These are phyloP conservation scores for Calameuta pallipes DNA, from an alignment of 2,888 invertebrate genomes.

Conservation along the genomic window DNA sequence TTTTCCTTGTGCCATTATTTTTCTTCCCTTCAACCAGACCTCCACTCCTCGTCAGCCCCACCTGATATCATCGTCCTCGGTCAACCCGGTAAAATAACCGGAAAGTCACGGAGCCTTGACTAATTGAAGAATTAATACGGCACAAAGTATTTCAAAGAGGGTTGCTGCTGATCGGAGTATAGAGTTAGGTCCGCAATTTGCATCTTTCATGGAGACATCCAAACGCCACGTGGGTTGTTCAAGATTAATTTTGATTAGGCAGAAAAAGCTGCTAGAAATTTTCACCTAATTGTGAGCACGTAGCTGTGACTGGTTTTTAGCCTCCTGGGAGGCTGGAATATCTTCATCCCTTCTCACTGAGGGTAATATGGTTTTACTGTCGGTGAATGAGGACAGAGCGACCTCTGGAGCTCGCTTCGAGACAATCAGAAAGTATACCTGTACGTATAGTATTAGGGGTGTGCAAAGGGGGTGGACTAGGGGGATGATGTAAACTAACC, in stretches of 20 bases:
- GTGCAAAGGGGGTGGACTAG: not conserved
- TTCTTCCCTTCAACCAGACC: not conserved
- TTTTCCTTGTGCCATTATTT: not conserved
- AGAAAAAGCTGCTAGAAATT: not conserved
- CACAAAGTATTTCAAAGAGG: not conserved
- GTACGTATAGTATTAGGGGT: not conserved
- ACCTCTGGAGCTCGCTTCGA: not conserved
- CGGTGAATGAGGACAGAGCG: not conserved
- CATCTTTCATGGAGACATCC: not conserved
- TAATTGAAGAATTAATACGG: not conserved
- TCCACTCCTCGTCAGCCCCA: not conserved
- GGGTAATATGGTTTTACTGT: not conserved
- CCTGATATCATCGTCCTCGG: not conserved
- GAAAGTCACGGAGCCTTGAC: not conserved
- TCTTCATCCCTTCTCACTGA: not conserved
- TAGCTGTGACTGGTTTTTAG: not conserved
- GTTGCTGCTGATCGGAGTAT: not conserved
- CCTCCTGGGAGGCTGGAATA: not conserved
- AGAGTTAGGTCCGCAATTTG: not conserved
- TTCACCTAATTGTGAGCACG: not conserved
- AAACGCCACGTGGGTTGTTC: not conserved
- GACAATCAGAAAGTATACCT: not conserved
- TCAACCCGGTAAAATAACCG: not conserved
- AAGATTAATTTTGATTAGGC: not conserved
- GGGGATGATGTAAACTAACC: not conserved